A percentile compares a stretch with the other conserved stretches of the same genome.
These are phyloP conservation scores for Hypolimnas misippus DNA, from an alignment of 2,888 invertebrate genomes.

Conservation along the genomic window DNA sequence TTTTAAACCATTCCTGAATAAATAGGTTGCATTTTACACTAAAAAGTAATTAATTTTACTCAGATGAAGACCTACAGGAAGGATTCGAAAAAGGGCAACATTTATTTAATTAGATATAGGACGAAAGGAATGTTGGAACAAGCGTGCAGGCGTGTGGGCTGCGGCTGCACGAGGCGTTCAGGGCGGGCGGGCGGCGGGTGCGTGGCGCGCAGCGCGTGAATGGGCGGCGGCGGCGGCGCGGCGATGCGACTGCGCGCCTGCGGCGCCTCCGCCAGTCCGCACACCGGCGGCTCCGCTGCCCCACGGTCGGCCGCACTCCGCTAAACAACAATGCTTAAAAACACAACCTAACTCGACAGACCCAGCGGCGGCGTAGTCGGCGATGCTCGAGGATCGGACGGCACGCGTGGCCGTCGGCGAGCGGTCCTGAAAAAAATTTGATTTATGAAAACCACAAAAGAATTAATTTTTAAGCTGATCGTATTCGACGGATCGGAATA, in stretches of 20 bases:
- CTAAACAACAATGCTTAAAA: conserved; percentile 81
- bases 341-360: conserved; percentile 74
- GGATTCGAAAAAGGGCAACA: conserved; percentile 42
- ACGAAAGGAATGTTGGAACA: conserved; percentile 40
- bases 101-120: conserved; percentile 49
- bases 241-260: conserved; percentile 56
- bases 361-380: conserved; percentile 69
- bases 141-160: conserved; percentile 48
- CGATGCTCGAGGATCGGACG: conserved; percentile 76
- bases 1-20: no score
- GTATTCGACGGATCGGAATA: conserved; percentile 73
- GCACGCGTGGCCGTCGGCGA: conserved; percentile 77
- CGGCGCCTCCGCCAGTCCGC: conserved; percentile 78
- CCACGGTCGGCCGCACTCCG: conserved; percentile 83
- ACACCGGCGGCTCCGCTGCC: conserved; percentile 84
- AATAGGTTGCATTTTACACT: conserved; percentile 7
- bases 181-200: conserved; percentile 43
- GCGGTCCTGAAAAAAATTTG: conserved; percentile 71
- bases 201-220: conserved; percentile 57
- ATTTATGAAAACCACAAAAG: conserved; percentile 77
- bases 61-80: conserved; percentile 15
- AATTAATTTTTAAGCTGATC: conserved; percentile 69
- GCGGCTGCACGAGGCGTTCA: conserved; percentile 43
- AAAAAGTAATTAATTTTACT: conserved; percentile 13
- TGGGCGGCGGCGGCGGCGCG: conserved; percentile 58